Base-by-base conservation (phyloP, 1,140 invertebrate genomes). In the Diabrotica virgifera region DNA sequence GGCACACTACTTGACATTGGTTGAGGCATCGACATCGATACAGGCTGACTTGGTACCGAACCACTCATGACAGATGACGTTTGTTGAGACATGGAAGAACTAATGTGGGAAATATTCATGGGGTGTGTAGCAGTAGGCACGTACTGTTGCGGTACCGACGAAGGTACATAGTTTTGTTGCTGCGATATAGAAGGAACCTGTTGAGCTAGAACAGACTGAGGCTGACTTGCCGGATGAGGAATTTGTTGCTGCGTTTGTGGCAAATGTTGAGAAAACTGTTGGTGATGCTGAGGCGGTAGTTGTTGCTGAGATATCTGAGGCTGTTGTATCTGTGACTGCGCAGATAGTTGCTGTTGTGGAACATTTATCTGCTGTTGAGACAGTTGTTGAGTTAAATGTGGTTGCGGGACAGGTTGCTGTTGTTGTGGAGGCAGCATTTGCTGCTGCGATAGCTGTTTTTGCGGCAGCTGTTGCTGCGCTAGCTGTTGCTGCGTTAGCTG, bases 1-100 rank as follows among this genome's bases (percentile, higher is more conserved):
- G 11, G 56, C 13, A 58, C 36, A 56, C 51, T 59, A 36, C 36
- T 52, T 12, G 54, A 38, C n/a, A 38, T n/a, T 6, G 52, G 5
- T 51, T 63, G 62, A 11, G 61, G 14, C 59, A 65, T 57, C 55
- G 66, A 60, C 50, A 54, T 13, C 5, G 63, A 11, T 6, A 62
- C 36, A 35, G 63, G 24, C 12, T 71, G 62, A 52, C n/a, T 54
- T 24, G 60, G 60, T 13, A 24, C 8, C 7, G 60, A 54, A 6
- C 46, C 24, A 14, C 24, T 62, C 60, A 62, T n/a, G 51, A 14
- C 59, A 24, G 65, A n/a, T 14, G 40, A 51, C 12, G 24, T 35
- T 52, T 11, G 12, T 12, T 62, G 59, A 40, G 65, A 38, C 36
- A 59, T 64, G 37, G 36, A 60, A 5, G 50, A 36, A 62, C 56